These are phyloP conservation scores for Loripinus fragilis DNA, from an alignment of 2,888 invertebrate species.

Conservation along the genomic window DNA sequence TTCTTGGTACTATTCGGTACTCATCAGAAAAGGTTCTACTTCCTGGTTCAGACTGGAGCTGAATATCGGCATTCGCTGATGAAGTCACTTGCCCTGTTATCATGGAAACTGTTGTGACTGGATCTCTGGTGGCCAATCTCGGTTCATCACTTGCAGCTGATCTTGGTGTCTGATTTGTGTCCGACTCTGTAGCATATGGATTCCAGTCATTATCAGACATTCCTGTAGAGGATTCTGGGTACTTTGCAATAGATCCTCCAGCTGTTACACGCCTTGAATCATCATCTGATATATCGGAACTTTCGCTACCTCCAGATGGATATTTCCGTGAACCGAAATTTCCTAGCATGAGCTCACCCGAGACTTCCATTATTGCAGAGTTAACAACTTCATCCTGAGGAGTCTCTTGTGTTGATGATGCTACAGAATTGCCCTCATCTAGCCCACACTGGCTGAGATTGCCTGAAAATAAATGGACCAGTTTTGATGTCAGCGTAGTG, in stretches of 20 bases:
- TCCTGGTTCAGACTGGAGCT: not conserved
- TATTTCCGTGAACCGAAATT: constrained; percentile 62
- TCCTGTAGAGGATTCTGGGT: constrained; percentile 75
- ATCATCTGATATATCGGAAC: constrained; percentile 66
- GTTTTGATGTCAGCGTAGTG: too few species aligned
- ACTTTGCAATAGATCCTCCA: constrained; percentile 67
- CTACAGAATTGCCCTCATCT: constrained; percentile 42
- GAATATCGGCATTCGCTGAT: constrained; percentile 13
- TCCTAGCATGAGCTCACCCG: constrained; percentile 74
- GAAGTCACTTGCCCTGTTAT: constrained; percentile 45
- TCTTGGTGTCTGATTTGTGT: constrained; percentile 73
- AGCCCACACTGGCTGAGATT: constrained; percentile 49
- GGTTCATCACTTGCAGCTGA: constrained; percentile 53
- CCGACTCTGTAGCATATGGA: constrained; percentile 77
- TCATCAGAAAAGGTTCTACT: not conserved
- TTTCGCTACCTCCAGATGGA: constrained; percentile 53
- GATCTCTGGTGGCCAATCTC: constrained; percentile 7
- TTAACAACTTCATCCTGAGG: constrained; percentile 68
- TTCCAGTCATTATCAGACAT: constrained; percentile 79
- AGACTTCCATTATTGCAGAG: constrained; percentile 75
- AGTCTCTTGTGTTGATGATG: constrained; percentile 59
- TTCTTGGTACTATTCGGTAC: not conserved
- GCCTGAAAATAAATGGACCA: not conserved
- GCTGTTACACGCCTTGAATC: constrained; percentile 40
- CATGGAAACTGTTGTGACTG: constrained; percentile 42